Evolutionary conservation across 2,888 invertebrate species (phyloP).

Genomic region (Himalopsyche japonica): DNA sequence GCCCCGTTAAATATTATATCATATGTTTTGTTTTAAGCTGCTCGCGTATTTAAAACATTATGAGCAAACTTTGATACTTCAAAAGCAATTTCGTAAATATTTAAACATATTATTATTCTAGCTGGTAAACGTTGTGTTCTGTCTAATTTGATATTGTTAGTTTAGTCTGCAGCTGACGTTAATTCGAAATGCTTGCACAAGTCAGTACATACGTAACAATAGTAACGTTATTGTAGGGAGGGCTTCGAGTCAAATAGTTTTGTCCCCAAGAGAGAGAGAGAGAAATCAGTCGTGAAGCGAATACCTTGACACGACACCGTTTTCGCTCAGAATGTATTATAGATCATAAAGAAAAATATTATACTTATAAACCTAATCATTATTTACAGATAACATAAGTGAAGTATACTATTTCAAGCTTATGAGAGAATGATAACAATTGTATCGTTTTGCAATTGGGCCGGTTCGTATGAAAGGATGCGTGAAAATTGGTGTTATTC

Average conservation of each 20-base stretch:
- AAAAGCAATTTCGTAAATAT: neutral
- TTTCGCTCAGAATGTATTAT: too few relatives aligned
- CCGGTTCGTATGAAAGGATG: too few relatives aligned
- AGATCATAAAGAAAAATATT: too few relatives aligned
- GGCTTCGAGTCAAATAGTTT: neutral
- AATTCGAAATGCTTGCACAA: neutral
- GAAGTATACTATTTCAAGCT: too few relatives aligned
- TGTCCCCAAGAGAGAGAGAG: neutral
- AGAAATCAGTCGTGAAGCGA: neutral
- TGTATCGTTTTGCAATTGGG: too few relatives aligned
- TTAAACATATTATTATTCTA: neutral
- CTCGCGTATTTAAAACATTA: neutral
- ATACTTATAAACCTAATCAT: too few relatives aligned
- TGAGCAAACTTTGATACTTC: neutral
- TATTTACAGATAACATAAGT: too few relatives aligned
- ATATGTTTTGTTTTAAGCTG: neutral
- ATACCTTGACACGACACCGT: neutral
- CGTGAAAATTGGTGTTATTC: too few relatives aligned
- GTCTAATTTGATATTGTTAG: neutral
- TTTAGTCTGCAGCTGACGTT: neutral
- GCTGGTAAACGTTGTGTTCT: neutral
- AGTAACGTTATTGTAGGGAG: neutral
- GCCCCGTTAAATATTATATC: neutral
- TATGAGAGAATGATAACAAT: too few relatives aligned
- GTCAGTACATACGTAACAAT: neutral